Conservation (phyloP, 2,113 vertebrate species). For the Sturnus vulgaris region DNA sequence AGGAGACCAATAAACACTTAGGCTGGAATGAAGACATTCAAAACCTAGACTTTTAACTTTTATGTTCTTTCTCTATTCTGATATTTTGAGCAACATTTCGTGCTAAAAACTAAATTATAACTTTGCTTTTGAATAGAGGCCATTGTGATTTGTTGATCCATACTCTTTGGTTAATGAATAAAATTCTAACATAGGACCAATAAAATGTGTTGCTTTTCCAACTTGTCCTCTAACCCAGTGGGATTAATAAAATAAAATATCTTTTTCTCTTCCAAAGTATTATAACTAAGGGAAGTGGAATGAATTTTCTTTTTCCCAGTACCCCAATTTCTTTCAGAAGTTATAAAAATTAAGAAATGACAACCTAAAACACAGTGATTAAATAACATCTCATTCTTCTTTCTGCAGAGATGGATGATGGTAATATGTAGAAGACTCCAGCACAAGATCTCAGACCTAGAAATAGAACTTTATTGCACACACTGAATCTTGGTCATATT, state of each 20-base stretch:
- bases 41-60: not conserved
- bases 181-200: not conserved
- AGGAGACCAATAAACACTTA: not conserved
- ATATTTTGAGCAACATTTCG: not conserved
- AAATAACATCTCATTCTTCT: not conserved
- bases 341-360: not conserved
- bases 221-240: not conserved
- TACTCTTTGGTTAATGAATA: not conserved
- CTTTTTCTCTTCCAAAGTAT: not conserved
- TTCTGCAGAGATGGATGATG: not conserved
- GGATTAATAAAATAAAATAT: not conserved
- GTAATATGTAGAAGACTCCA: not conserved
- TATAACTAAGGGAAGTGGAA: not conserved
- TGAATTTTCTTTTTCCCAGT: not conserved
- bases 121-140: not conserved
- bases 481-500: not conserved
- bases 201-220: not conserved
- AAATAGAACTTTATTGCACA: not conserved
- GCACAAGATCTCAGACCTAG: not conserved
- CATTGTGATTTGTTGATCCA: not conserved
- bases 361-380: not conserved
- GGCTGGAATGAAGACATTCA: not conserved
- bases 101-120: not conserved
- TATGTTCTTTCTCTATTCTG: not conserved
- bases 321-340: not conserved